A percentile compares a stretch with the other conserved stretches of the same genome.
These are phyloP conservation scores for Nezara viridula DNA, from an alignment of 2,888 invertebrate species.

Conservation along the genomic window DNA sequence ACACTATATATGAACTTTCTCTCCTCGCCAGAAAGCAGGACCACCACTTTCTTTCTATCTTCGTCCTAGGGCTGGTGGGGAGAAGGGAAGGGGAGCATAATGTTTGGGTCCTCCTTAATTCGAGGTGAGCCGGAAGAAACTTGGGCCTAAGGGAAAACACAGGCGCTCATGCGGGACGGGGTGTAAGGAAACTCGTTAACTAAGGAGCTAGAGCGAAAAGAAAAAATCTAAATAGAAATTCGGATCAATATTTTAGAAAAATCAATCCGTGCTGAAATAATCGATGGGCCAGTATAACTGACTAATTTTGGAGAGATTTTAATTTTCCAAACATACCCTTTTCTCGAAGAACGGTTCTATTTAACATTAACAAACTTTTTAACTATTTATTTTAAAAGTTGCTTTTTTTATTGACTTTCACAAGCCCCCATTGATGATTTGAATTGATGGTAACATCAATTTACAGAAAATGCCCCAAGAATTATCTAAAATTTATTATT, in stretches of 20 bases:
- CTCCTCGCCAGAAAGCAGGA: slow-evolving; percentile 30
- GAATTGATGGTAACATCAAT: no score
- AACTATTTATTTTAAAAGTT: no score
- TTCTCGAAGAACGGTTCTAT: no score
- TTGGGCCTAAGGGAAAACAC: not conserved
- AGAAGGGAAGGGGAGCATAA: not conserved
- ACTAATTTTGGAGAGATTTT: not conserved
- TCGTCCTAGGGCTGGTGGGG: not conserved
- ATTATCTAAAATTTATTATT: no score
- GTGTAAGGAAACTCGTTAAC: not conserved
- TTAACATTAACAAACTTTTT: no score
- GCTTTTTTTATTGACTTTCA: no score
- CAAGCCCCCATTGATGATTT: no score
- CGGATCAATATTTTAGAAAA: not conserved
- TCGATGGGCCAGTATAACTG: not conserved
- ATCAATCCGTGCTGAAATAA: not conserved
- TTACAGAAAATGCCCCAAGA: no score
- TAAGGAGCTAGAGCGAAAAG: not conserved
- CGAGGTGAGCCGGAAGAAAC: slow-evolving; percentile 22
- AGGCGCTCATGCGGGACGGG: not conserved
- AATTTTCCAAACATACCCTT: no score
- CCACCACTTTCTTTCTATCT: slow-evolving; percentile 23
- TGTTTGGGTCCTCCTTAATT: not conserved
- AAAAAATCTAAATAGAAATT: not conserved
- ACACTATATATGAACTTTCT: slow-evolving; percentile 43